Percentiles rank a stretch among this genome's conserved stretches.
These are phyloP conservation scores for Drosophila subquinaria DNA, from an alignment of 2,888 invertebrate genomes.

Conservation along the genomic window DNA sequence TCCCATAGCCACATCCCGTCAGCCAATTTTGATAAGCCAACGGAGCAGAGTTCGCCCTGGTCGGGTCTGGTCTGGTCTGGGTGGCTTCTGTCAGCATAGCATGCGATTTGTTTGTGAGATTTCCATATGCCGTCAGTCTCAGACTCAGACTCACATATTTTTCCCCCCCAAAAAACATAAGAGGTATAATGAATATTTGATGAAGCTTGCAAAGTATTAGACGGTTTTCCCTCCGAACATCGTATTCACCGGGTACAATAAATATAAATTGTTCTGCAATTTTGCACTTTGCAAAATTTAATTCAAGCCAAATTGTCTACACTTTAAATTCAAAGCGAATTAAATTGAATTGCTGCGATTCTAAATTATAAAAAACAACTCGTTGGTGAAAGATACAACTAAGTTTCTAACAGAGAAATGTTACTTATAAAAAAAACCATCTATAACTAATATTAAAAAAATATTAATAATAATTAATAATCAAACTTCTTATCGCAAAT, in stretches of 20 bases:
- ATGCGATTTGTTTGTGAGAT: constrained; percentile 62
- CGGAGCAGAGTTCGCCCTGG: not conserved
- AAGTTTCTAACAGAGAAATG: not conserved
- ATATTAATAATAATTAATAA: too few relatives aligned
- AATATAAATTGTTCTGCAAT: constrained; percentile 40
- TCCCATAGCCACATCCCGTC: constrained; percentile 18
- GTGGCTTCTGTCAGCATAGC: constrained; percentile 51
- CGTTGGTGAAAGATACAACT: not conserved
- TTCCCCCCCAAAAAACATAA: not conserved
- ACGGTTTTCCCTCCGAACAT: not conserved
- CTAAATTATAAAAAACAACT: not conserved
- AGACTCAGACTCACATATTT: not conserved
- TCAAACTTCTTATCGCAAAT: too few relatives aligned
- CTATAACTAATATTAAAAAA: too few relatives aligned
- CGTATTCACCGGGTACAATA: constrained; percentile 18
- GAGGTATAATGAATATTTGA: constrained; percentile 53
- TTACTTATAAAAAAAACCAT: not conserved
- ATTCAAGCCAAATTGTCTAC: constrained; percentile 5
- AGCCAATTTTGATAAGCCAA: constrained; percentile 53
- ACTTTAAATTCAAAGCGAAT: constrained; percentile 16
- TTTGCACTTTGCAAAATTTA: constrained; percentile 13
- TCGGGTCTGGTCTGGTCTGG: constrained; percentile 7
- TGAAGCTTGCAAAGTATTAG: constrained; percentile 35
- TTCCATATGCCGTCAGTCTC: constrained; percentile 43
- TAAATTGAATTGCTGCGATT: constrained; percentile 3